Percentiles rank a stretch among this genome's conserved stretches.
Conservation (phyloP, 1,140 invertebrate species). For the Chironomus striatipennis region DNA sequence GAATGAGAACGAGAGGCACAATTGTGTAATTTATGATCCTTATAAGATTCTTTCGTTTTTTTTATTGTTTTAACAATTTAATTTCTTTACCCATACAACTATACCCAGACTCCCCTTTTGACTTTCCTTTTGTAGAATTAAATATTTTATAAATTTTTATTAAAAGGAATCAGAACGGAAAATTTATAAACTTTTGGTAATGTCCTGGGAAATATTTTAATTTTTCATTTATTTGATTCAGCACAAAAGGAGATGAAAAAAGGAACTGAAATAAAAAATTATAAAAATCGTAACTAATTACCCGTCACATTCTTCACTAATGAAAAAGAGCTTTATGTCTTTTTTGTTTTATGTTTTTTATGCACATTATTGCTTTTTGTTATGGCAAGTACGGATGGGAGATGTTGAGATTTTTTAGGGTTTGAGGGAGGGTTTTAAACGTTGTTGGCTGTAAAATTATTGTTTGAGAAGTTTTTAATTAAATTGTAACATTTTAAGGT, state of each 20-base stretch:
- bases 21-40: slow-evolving; percentile 21
- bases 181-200: neutral
- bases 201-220: neutral
- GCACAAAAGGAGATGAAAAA: too few species aligned
- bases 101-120: too few species aligned
- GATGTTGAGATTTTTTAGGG: too few species aligned
- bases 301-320: neutral
- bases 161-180: slow-evolving; percentile 5
- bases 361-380: too few species aligned
- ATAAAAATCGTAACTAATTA: slow-evolving; percentile 19
- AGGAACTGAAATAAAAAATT: too few species aligned
- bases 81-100: neutral
- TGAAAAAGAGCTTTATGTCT: neutral
- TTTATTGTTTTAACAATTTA: slow-evolving; percentile 23
- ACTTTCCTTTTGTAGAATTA: neutral
- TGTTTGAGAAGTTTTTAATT: too few species aligned
- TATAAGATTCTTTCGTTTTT: neutral
- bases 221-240: too few species aligned
- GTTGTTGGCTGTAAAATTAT: too few species aligned
- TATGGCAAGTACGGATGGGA: too few species aligned
- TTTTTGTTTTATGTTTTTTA: neutral
- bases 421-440: too few species aligned
- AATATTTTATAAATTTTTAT: neutral
- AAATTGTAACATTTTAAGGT: too few species aligned
- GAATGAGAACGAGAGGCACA: neutral